Base-by-base conservation (phyloP, 2,797 vertebrate species). In the Ctenopoma kingsleyae region DNA sequence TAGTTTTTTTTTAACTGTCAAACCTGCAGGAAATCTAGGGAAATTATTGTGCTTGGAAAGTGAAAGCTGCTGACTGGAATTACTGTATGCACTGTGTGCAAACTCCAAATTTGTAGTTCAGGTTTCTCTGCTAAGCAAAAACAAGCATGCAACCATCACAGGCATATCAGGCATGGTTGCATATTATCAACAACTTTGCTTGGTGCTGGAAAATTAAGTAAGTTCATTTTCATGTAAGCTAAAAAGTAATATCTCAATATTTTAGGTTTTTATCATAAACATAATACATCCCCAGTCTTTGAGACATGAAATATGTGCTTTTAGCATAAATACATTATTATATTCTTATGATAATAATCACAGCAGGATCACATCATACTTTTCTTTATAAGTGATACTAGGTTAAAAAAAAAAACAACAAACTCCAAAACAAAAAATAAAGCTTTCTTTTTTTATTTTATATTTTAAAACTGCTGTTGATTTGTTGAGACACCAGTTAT, bases 21-120 rank as follows among this genome's bases (percentile, higher is more conserved):
- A 53, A 46, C 49, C 64, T 67, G 66, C 78, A 74, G 40, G 27
- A n/a, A 57, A 30, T 67, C 48, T 67, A 53, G 54, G 5, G 10
- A 30, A 30, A 6, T 30, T 6, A 57, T 47, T 27, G 49, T 63
- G 40, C 59, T 23, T 8, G n/a, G 57, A 35, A n/a, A 54, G 20
- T 41, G 17, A 71, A 40, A 44, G 62, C 44, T 51, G 15, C 46
- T 66, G 76, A 53, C 56, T 67, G 55, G 36, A 52, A 46, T 69
- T 64, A 63, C 19, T 35, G 19, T 51, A 59, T 58, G 20, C 15
- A 25, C 60, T 52, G 70, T 58, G 38, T 59, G 57, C n/a, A 27
- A 27, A 9, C 56, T 79, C 11, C 0, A 52, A 36, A 67, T 76
- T 16, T 69, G 52, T 25, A 49, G 36, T 51, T 11, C 8, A n/a